Evolutionary conservation across 2,888 invertebrate species (phyloP), one percentile per base, ranked within the genome.

Genomic region (Nemapogon koenigi): DNA sequence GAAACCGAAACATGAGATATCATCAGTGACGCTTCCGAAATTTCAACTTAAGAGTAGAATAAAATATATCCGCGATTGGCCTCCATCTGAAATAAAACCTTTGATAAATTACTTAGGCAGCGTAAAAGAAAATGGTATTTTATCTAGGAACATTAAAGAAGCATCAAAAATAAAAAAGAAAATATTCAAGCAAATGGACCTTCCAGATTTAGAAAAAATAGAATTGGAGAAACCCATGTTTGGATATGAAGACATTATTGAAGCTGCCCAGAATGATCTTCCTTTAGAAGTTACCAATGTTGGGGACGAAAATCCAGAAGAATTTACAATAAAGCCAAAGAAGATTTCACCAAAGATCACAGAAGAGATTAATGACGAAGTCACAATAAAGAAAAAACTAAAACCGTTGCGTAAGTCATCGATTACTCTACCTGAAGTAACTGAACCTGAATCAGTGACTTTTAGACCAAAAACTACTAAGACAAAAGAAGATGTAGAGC

Each of bases 401-500:
- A 87, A 87, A 49, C 83, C 85, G 4, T 75, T 85, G 35, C 80
- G 83, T 52, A 88, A 88, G 57, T 78, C 84, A 27, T 80, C 82
- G 3, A 67, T 84, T 39, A 87, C 88, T 47, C 75, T 88, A 45
- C 86, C 88, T 29, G 90, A 90, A 76, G 81, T 85, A 33, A 85
- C 87, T 1, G 89, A 88, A 53, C 84, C 86, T 7, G 88, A 90
- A 73, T 88, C 84, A 49, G 90, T 92, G 0, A 91, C 89, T 26
- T 91, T 91, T 65, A 84, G 88, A 50, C 89, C 91, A 8, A 87
- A 86, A 63, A 66, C 78, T 3, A 88, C 86, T 1, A 90, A 88
- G 72, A 89, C 88, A 0, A 90, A 89, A 62, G 91, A 92, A 76
- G 90, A 91, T 51, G 90, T 93, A 10, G 92, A 93, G 56, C 93